These are phyloP conservation scores for Drusus annulatus DNA, from an alignment of 1,140 invertebrate genomes.

Conservation along the genomic window DNA sequence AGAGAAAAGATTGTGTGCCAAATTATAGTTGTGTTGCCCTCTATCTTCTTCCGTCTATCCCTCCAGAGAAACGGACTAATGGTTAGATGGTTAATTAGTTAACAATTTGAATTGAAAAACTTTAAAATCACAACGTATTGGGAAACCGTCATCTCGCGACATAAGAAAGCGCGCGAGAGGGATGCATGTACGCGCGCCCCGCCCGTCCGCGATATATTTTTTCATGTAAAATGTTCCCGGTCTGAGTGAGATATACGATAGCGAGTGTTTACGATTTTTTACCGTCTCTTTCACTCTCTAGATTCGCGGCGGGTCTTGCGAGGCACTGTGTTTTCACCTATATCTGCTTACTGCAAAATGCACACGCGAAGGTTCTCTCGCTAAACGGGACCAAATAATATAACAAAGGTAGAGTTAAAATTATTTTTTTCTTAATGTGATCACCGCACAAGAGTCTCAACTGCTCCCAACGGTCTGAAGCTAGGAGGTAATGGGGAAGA, in stretches of 20 bases:
- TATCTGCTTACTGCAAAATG: constrained; percentile 4
- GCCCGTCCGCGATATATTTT: constrained; percentile 24
- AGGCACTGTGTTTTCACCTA: constrained; percentile 1
- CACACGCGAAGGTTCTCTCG: neutral
- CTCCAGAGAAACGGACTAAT: too few relatives aligned
- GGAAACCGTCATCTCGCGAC: neutral
- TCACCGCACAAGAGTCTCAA: too few relatives aligned
- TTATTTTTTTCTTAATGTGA: too few relatives aligned
- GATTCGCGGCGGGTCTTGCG: constrained; percentile 11
- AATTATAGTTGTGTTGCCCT: too few relatives aligned
- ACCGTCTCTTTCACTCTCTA: constrained; percentile 37
- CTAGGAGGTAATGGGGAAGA: too few relatives aligned
- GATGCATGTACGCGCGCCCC: constrained; percentile 3
- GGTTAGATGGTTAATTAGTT: too few relatives aligned
- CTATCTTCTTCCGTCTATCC: too few relatives aligned
- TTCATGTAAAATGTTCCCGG: constrained; percentile 35
- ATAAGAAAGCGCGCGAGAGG: constrained; percentile 4
- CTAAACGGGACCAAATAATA: neutral
- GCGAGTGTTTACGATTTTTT: constrained; percentile 37
- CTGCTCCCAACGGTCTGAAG: too few relatives aligned
- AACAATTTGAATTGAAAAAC: too few relatives aligned
- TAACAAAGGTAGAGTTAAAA: too few relatives aligned
- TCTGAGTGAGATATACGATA: constrained; percentile 36
- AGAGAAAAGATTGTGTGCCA: too few relatives aligned
- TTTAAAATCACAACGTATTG: neutral